phyloP scores from a whole-genome alignment of 2,113 vertebrate species.

The Craseonycteris thonglongyai region DNA sequence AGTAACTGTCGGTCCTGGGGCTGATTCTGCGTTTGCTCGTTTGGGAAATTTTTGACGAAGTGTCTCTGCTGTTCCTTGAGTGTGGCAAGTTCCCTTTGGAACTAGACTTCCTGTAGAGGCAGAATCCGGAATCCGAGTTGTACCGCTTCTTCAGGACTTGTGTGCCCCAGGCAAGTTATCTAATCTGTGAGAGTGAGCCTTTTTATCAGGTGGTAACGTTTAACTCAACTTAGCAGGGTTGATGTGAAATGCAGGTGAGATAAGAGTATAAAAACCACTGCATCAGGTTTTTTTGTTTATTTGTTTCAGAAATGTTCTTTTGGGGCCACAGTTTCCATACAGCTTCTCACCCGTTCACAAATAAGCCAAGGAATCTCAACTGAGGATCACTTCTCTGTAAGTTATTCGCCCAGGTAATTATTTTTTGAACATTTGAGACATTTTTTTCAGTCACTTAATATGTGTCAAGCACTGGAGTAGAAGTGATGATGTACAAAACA shows the following conservation, averaged over 20 bases:
- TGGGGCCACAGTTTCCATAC: background rate
- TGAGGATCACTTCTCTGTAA: slow-evolving; percentile 10
- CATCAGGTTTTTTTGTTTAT: background rate
- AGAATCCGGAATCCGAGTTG: background rate
- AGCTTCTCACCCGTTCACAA: background rate
- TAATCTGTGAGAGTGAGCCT: background rate
- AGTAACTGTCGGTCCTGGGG: too few relatives aligned
- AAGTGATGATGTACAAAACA: background rate
- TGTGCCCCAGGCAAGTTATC: background rate
- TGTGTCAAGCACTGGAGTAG: background rate
- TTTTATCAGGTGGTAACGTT: too few relatives aligned
- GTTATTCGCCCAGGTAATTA: slow-evolving; percentile 36
- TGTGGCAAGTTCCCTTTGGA: background rate
- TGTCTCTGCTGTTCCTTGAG: background rate
- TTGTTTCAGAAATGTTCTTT: slow-evolving; percentile 43
- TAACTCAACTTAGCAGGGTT: background rate
- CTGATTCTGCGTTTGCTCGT: fast-evolving
- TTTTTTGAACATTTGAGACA: background rate
- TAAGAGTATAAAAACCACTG: background rate
- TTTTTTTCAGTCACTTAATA: background rate
- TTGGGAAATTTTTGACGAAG: background rate
- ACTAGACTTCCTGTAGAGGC: background rate
- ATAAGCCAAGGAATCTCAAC: background rate
- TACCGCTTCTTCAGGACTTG: background rate
- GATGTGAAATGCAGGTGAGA: background rate